phyloP scores from a whole-genome alignment of 2,113 vertebrate species.

The Rhagologus leucostigma region DNA sequence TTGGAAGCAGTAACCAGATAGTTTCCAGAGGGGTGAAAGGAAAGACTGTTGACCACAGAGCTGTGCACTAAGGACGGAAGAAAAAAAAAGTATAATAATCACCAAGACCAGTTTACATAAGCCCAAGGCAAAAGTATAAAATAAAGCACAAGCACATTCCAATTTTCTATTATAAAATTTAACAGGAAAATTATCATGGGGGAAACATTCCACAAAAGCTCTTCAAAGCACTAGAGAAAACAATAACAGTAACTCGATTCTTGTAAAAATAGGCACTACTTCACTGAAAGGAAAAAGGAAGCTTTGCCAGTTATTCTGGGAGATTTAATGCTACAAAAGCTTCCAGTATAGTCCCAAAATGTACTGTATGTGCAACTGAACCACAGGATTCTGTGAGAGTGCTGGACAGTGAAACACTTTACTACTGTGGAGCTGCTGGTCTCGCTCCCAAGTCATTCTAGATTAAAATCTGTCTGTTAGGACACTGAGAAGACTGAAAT shows the following conservation, averaged over 20 bases:
- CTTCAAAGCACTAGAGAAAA: conserved; percentile 21
- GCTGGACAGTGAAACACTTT: neutral
- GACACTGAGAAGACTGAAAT: neutral
- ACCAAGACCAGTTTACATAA: neutral
- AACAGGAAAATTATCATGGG: neutral
- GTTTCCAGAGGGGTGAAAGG: conserved; percentile 89
- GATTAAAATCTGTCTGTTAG: neutral
- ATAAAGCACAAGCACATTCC: neutral
- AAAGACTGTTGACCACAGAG: conserved; percentile 86
- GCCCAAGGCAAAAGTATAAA: neutral
- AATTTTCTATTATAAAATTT: neutral
- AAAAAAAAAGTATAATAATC: neutral
- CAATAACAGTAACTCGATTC: neutral
- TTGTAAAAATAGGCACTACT: neutral
- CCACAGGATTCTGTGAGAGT: neutral
- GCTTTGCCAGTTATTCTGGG: neutral
- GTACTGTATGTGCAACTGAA: neutral
- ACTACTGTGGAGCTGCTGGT: neutral
- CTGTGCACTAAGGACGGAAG: conserved; percentile 81
- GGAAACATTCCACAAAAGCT: neutral
- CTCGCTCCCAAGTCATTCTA: neutral
- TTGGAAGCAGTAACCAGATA: conserved; percentile 92
- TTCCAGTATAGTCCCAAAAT: neutral
- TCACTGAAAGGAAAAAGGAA: neutral
- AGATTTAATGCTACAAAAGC: neutral